Evolutionary conservation across 2,113 vertebrate species (phyloP).

Genomic region (Martes martes): DNA sequence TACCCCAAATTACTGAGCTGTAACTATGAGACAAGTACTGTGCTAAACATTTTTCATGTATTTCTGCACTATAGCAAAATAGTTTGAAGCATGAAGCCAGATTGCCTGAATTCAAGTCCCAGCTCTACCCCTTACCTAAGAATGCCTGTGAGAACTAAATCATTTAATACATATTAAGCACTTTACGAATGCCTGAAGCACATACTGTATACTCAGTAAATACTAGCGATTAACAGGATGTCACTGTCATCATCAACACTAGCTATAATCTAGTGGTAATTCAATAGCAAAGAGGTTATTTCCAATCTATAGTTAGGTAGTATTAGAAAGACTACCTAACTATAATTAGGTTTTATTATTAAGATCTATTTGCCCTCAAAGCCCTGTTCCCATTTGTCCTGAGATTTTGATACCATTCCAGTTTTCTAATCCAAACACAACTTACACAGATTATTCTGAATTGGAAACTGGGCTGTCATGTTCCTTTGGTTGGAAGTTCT

Average conservation of each 20-base stretch:
- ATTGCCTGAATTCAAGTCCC: neutral
- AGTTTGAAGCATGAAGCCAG: neutral
- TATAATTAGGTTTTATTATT: neutral
- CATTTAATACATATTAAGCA: neutral
- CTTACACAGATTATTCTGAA: conserved; percentile 81
- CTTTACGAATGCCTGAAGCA: neutral
- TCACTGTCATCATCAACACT: neutral
- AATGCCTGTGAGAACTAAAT: neutral
- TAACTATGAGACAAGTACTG: neutral
- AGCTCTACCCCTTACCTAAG: neutral
- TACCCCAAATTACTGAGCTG: neutral
- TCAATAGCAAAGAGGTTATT: neutral
- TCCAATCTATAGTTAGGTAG: neutral
- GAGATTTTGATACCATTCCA: neutral
- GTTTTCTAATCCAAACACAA: conserved; percentile 7
- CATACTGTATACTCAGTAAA: neutral
- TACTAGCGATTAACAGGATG: neutral
- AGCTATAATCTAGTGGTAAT: neutral
- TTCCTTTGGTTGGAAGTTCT: conserved; percentile 73
- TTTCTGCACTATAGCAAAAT: neutral
- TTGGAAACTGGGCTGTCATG: conserved; percentile 68
- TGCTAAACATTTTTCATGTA: neutral
- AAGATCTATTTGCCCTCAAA: neutral
- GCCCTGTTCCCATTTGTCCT: neutral
- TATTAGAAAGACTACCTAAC: neutral